Evolutionary conservation across 2,888 invertebrate genomes (phyloP), one percentile per base, ranked within the genome.

Genomic region (Parnassius smintheus): DNA sequence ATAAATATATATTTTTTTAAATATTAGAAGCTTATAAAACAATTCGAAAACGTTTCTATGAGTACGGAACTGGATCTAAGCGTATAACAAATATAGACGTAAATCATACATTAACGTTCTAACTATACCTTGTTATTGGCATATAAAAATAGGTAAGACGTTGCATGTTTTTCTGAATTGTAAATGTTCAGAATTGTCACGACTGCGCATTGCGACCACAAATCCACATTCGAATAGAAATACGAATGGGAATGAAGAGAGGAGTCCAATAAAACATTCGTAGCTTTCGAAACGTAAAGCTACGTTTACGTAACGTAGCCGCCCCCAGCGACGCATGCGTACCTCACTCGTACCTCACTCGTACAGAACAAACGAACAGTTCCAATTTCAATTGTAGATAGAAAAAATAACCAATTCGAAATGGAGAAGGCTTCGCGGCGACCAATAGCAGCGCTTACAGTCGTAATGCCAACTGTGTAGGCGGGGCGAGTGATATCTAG

Each of bases 401-500:
- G 86, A 90, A 90, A 91, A 89, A 90, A 90, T 88, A 90, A 87
- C 91, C 91, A 90, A 90, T 90, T 91, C 90, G 80, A 89, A 91
- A 85, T 89, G 86, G 81, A 85, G 91, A 90, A 91, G 89, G 86
- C 90, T 91, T 87, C 81, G 85, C 84, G 75, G 86, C 89, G 82
- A 84, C 91, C 91, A 91, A 91, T 91, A 75, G 82, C 86, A 90
- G 76, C 80, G 89, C 90, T 76, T 75, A 84, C 88, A 92, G 82
- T 91, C 89, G 91, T 91, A 83, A 92, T 92, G 90, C 91, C 92
- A 80, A 91, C 91, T 92, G 92, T 90, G 88, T 83, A 84, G 91
- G 91, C 89, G 92, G 85, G 74, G 91, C 88, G 80, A 92, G 83
- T 92, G 92, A 92, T 92, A 92, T 92, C 92, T 92, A 88, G 90